These are phyloP conservation scores for Spialia ferax DNA, from an alignment of 2,888 invertebrate genomes.

Conservation along the genomic window DNA sequence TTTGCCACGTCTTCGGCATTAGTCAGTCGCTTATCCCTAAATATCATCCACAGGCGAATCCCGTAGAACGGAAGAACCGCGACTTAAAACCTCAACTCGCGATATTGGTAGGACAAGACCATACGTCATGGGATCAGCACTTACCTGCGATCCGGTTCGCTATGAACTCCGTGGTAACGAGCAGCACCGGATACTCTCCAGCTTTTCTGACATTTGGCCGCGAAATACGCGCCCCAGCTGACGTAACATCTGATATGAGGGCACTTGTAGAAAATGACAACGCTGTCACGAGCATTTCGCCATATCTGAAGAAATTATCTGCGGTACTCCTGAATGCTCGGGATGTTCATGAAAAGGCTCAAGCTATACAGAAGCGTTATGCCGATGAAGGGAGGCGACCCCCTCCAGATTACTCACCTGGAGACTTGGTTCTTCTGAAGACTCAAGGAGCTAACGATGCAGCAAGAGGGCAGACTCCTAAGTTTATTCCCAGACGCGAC, in stretches of 20 bases:
- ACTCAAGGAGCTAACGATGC: slow-evolving; percentile 5
- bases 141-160: not conserved
- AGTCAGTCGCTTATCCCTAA: not conserved
- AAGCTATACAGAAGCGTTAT: not conserved
- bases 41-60: not conserved
- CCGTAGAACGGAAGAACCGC: not conserved
- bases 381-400: not conserved
- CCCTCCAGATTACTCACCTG: not conserved
- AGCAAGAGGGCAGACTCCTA: not conserved
- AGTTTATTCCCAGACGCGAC: not conserved
- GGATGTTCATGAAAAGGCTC: not conserved
- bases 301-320: not conserved
- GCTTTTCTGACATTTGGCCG: not conserved
- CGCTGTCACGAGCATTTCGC: not conserved
- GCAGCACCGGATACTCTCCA: not conserved
- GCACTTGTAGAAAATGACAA: not conserved
- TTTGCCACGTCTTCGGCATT: not conserved
- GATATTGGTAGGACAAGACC: not conserved
- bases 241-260: not conserved
- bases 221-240: not conserved
- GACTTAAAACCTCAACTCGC: not conserved
- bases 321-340: not conserved
- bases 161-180: not conserved
- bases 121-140: not conserved
- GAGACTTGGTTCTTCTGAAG: not conserved